These are phyloP conservation scores for Ecliptopera silaceata DNA, from an alignment of 2,888 invertebrate genomes.

Conservation along the genomic window DNA sequence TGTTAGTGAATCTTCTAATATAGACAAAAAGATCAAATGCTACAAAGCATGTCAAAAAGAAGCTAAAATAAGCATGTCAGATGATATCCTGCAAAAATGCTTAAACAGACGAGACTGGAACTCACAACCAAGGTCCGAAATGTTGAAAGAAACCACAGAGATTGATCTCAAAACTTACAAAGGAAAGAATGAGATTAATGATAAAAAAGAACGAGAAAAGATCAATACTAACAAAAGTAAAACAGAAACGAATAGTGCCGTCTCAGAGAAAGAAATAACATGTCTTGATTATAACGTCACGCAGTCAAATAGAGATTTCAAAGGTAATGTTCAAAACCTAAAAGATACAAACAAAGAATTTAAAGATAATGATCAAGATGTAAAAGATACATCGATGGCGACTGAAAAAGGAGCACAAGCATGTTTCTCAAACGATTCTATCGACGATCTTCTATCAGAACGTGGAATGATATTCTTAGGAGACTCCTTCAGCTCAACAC, in stretches of 20 bases:
- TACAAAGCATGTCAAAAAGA: constrained; percentile 71
- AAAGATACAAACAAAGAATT: too few species aligned
- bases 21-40: constrained; percentile 64
- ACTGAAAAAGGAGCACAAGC: constrained; percentile 65
- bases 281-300: constrained; percentile 55
- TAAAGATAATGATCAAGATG: neutral
- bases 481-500: constrained; percentile 55
- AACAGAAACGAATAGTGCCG: constrained; percentile 25
- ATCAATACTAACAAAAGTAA: neutral
- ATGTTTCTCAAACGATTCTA: constrained; percentile 65
- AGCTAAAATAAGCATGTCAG: constrained; percentile 61
- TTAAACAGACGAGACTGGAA: constrained; percentile 68
- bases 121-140: constrained; percentile 50
- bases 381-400: constrained; percentile 41
- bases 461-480: constrained; percentile 55
- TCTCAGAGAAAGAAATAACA: constrained; percentile 60
- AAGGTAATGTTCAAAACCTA: neutral
- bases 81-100: constrained; percentile 73
- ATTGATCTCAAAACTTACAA: constrained; percentile 2
- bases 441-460: constrained; percentile 69
- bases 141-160: constrained; percentile 9
- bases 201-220: neutral
- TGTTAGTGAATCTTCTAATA: constrained; percentile 58
- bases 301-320: constrained; percentile 24
- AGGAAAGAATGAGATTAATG: neutral